Percentiles rank a stretch among this genome's conserved stretches.
Conservation (phyloP, 2,888 invertebrate genomes). For the Cinara cedri region DNA sequence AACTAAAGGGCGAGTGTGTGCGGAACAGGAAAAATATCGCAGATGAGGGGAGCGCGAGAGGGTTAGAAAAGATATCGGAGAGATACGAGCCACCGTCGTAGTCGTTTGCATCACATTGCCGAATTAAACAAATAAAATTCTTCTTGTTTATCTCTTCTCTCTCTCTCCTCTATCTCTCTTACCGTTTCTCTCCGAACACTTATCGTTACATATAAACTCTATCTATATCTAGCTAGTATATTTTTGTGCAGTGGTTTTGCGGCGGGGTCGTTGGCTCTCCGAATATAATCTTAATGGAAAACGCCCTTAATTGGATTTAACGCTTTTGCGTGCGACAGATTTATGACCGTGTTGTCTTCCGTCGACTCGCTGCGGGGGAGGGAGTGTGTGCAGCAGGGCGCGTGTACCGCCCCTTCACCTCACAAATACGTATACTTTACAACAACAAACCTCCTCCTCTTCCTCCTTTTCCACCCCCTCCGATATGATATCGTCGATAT, state of each 20-base stretch:
- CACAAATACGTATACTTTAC: background rate
- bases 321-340: slow-evolving; percentile 52
- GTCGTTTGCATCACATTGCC: slow-evolving; percentile 22
- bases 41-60: background rate
- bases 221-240: background rate
- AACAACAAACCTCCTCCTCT: no score
- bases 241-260: slow-evolving; percentile 27
- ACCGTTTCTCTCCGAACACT: slow-evolving; percentile 36
- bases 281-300: slow-evolving; percentile 56
- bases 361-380: background rate
- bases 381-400: no score
- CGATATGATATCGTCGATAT: background rate
- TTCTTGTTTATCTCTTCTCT: background rate
- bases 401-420: background rate
- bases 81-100: slow-evolving; percentile 13
- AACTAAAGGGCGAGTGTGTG: background rate
- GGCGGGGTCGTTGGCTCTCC: slow-evolving; percentile 43
- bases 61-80: background rate
- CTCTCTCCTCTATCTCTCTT: background rate
- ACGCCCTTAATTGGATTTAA: slow-evolving; percentile 57
- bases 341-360: slow-evolving; percentile 35
- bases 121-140: slow-evolving; percentile 48
- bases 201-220: slow-evolving; percentile 40
- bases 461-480: background rate
- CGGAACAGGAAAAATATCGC: background rate